Base-by-base conservation (phyloP, 2,113 vertebrate species). In the Tretioscincus oriximinensis region DNA sequence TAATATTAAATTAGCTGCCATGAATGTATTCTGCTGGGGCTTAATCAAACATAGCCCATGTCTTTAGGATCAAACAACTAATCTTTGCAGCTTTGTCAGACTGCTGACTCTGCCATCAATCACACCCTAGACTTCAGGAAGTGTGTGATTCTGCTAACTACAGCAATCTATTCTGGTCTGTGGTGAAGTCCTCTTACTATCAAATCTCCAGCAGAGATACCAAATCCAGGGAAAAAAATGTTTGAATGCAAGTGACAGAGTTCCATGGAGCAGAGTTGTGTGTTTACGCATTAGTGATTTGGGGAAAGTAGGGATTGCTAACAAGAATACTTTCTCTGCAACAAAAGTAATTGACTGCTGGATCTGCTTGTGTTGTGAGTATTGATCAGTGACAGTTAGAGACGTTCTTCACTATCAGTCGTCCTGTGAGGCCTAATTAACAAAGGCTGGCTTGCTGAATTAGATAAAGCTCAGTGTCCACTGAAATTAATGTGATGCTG, bases 351-450 rank as follows among this genome's bases (percentile, higher is more conserved):
- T 92, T 93, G 91, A 90, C 89, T 92, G 49, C 72, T 86, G 87
- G 90, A 88, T 79, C 81, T 81, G 82, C 88, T 90, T 86, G 81
- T 88, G 86, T 79, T 84, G 61, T 9, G 71, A 81, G 63, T 89
- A 94, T 96, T 87, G 92, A 95, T 94, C 91, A 93, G 89, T 81
- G 85, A 87, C 91, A 85, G 87, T 89, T 77, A 87, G 88, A 92
- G 88, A 90, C 79, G 58, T 87, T 90, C 86, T 87, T 89, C 80
- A 78, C 88, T 88, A 83, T 91, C 90, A 76, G 92, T 90, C 0
- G 6, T 90, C 85, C 93, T 89, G 78, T 88, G 92, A 94, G 91
- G 92, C 92, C 93, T 94, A 93, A 95, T 97, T 96, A 96, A 95
- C 90, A 94, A 88, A 90, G 90, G 88, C 88, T 91, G 79, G 93